Percentiles rank a stretch among this genome's conserved stretches.
phyloP scores from a whole-genome alignment of 2,797 vertebrate genomes.

The Liasis olivaceus region DNA sequence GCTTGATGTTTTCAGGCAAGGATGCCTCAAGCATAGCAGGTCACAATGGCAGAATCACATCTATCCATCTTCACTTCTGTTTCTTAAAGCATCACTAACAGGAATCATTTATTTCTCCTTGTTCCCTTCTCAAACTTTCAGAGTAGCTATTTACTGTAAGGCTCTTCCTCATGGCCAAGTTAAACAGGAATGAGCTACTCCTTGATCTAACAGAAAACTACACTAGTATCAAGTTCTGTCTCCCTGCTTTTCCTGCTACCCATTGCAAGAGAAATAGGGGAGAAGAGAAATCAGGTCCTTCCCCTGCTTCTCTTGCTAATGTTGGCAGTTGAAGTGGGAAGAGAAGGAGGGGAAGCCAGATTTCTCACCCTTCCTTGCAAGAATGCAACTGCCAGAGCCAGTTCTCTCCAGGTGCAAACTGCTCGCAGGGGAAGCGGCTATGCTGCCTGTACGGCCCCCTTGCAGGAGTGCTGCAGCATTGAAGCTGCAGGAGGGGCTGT shows the following conservation, averaged over 20 bases:
- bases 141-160: background rate
- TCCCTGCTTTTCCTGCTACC: background rate
- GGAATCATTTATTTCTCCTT: background rate
- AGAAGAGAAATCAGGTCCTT: background rate
- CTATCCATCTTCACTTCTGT: background rate
- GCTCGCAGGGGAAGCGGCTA: background rate
- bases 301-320: background rate
- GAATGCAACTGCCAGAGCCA: background rate
- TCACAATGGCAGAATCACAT: background rate
- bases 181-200: background rate
- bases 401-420: background rate
- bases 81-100: background rate
- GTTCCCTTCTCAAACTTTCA: background rate
- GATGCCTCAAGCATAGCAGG: background rate
- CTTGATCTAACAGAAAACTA: background rate
- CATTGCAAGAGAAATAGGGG: background rate
- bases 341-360: too few relatives aligned
- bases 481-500: background rate
- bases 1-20: background rate
- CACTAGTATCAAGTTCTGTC: background rate
- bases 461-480: background rate
- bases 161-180: background rate
- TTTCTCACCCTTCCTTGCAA: background rate
- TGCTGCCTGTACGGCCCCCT: background rate
- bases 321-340: too few relatives aligned